Base-by-base conservation (phyloP, 2,113 vertebrate species). In the Xiphophorus couchianus region DNA sequence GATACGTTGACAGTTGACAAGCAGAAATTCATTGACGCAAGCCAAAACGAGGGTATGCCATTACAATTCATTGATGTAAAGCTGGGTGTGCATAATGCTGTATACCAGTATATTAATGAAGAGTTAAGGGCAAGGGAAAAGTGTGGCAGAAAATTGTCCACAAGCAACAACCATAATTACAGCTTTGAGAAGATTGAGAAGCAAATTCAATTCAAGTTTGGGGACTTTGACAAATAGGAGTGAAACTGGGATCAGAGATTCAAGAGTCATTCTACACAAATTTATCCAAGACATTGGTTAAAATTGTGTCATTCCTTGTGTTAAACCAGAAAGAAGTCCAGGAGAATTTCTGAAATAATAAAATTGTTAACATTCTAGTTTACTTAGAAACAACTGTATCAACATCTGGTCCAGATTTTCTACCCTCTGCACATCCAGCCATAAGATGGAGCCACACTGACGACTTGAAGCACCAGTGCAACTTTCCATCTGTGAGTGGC, bases 401-500 rank as follows among this genome's bases (percentile, higher is more conserved):
- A 1, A 17, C 17, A 66, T 79, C 66, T 80, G 80, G 71, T 48
- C 69, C 66, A 3, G 27, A 28, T 71, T 51, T 48, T 69, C 72
- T 79, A 76, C 77, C 73, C 74, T 54, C 39, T 58, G 35, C 76
- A 27, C 66, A 14, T 72, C 37, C 73, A 14, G 73, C 74, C 66
- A 28, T 33, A 82, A 79, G 81, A 87, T 39, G 14, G 63, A 82
- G 71, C 48, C 13, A 5, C 77, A 12, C 73, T 76, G 86, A 91
- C 87, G 84, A 84, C 77, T 74, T 51, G 42, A 82, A 84, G 84
- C 69, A 78, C 78, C 84, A 72, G 66, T 15, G 14, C 63, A 85
- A 81, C 80, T 48, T 71, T 67, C 78, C 29, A 68, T 75, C 73
- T 76, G 84, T 48, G 44, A 87, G 68, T 88, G 87, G 86, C 78